Base-by-base conservation (phyloP, 1,140 invertebrate species). In the Diorhabda sublineata region DNA sequence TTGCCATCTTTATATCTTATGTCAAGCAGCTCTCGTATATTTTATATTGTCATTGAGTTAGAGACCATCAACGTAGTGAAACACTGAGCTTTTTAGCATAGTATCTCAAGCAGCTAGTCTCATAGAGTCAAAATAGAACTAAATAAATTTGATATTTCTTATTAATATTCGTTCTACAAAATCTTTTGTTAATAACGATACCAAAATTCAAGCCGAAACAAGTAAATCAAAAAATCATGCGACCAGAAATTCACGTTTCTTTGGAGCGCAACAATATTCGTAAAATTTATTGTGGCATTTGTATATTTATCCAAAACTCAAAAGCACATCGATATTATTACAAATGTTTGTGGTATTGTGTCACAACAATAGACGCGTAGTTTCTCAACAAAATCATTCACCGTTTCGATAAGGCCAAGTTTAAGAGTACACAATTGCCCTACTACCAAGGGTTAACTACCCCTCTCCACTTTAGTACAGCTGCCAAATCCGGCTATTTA, bases 401-500 rank as follows among this genome's bases (percentile, higher is more conserved):
- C 3, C 26, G 59, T 42, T 56, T 43, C 3, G 4, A n/a, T 2
- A 43, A 2, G n/a, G n/a, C 26, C 41, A 57, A 42, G 26, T 52
- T 0, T 8, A 44, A 7, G 9, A 45, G 3, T 57, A 42, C 45
- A 59, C 6, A 52, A 11, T 60, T 69, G 73, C 59, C n/a, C 67
- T 4, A 64, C 60, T 47, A 47, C 5, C 45, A 45, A 58, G 73
- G 73, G 71, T 71, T 74, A 74, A 74, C 70, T 74, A 72, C 73
- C 73, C 73, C 69, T 72, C 73, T 74, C 67, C 69, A 72, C 70
- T 71, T 61, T 56, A 70, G 58, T 59, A 67, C 75, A 77, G 76
- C 76, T 77, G 76, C 73, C 77, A 75, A 77, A 75, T 76, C 75
- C 73, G 68, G 76, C 76, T 79, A 79, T 79, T 79, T 78, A 76